These are phyloP conservation scores for Eretmocerus hayati DNA, from an alignment of 2,888 invertebrate species.

Conservation along the genomic window DNA sequence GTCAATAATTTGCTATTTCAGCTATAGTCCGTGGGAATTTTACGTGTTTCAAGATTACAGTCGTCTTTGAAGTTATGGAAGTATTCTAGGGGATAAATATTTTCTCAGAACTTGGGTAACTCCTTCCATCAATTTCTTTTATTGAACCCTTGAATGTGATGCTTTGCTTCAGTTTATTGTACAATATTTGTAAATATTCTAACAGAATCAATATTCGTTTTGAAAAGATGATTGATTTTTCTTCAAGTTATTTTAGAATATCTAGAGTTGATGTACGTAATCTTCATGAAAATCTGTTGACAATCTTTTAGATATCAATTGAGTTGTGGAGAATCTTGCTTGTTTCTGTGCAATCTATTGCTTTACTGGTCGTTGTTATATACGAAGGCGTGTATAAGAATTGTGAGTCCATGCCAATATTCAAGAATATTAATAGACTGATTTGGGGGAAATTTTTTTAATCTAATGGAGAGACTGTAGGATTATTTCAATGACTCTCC, in stretches of 20 bases:
- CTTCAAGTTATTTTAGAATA: too few species aligned
- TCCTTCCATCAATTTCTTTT: slow-evolving; percentile 19
- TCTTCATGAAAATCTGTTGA: slow-evolving; percentile 9
- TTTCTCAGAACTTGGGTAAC: slow-evolving; percentile 17
- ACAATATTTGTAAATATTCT: slow-evolving; percentile 24
- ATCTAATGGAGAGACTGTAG: too few species aligned
- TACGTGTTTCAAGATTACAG: slow-evolving; percentile 5
- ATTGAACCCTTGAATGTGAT: slow-evolving; percentile 19
- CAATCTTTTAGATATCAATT: slow-evolving; percentile 2
- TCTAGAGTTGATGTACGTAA: slow-evolving; percentile 7
- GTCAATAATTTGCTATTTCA: too few species aligned
- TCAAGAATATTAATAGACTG: too few species aligned
- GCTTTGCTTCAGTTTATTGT: slow-evolving; percentile 21
- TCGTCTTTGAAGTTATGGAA: slow-evolving; percentile 10
- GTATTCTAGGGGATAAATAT: slow-evolving; percentile 10
- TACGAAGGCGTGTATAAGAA: too few species aligned
- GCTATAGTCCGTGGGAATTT: neutral
- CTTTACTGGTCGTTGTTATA: slow-evolving; percentile 14
- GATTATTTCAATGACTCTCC: slow-evolving; percentile 13
- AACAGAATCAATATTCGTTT: too few species aligned
- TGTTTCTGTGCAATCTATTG: slow-evolving; percentile 16
- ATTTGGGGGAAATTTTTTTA: too few species aligned
- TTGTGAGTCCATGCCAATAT: too few species aligned
- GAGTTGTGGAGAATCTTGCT: too few species aligned
- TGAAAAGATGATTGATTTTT: too few species aligned